A percentile compares a stretch with the other conserved stretches of the same genome.
Evolutionary conservation across 53 echinoderm and acorn worm genomes (phyloP).

Genomic region (Stichopus horrens): DNA sequence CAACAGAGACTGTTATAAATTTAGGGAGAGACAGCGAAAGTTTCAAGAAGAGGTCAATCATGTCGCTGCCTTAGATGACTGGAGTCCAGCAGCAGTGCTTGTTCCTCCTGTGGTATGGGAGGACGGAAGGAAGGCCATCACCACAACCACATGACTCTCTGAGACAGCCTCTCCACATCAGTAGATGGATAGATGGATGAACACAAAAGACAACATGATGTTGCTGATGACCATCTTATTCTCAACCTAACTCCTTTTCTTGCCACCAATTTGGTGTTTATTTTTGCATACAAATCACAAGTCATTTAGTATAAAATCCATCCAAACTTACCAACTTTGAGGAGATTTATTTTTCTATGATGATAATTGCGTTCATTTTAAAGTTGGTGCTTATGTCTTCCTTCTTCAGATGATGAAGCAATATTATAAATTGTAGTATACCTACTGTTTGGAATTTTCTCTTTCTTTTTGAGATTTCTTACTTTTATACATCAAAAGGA

Average conservation of each 20-base stretch:
- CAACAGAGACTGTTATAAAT: conserved; percentile 71
- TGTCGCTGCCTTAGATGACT: conserved; percentile 63
- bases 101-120: conserved; percentile 65
- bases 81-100: conserved; percentile 78
- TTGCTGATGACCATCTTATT: background rate
- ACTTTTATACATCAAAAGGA: background rate
- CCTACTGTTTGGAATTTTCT: background rate
- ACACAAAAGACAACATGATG: background rate
- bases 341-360: too few relatives aligned
- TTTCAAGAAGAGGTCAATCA: conserved; percentile 62
- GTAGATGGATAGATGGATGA: background rate
- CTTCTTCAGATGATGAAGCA: background rate
- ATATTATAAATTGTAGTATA: background rate
- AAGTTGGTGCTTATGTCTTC: background rate
- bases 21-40: conserved; percentile 73
- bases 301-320: background rate
- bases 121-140: conserved; percentile 52
- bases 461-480: background rate
- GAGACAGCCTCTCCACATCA: background rate
- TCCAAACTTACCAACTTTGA: background rate
- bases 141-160: background rate
- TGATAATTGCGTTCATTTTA: too few relatives aligned
- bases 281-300: background rate
- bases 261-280: background rate
- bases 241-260: background rate